A percentile compares a stretch with the other conserved stretches of the same genome.
phyloP scores from a whole-genome alignment of 1,140 invertebrate species.

The Diprion similis region DNA sequence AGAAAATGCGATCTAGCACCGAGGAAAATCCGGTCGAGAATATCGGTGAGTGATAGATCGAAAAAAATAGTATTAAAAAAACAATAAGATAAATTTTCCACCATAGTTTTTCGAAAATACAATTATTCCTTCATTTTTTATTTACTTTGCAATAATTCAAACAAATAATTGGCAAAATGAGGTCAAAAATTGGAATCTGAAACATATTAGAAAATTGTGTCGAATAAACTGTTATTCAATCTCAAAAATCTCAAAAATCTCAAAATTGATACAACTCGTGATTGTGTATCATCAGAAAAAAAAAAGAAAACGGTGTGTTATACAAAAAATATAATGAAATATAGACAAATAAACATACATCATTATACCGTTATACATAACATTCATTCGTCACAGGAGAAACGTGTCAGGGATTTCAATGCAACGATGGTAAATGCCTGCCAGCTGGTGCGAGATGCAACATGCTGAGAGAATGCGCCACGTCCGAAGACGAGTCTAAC shows the following conservation, averaged over 20 bases:
- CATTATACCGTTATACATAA: neutral
- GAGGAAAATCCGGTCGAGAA: constrained; percentile 58
- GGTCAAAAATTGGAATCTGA: constrained; percentile 4
- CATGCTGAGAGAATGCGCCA: constrained; percentile 74
- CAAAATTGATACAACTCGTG: too few species aligned
- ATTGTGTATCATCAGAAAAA: too few species aligned
- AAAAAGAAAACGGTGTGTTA: too few species aligned
- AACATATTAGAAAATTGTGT: too few species aligned
- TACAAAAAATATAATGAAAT: neutral
- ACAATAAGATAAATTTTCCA: too few species aligned
- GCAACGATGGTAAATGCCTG: constrained; percentile 72
- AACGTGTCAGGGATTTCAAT: constrained; percentile 56
- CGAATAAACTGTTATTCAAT: too few species aligned
- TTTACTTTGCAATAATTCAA: too few species aligned
- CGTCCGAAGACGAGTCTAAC: constrained; percentile 74
- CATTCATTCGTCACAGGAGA: constrained; percentile 31
- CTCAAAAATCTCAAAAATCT: too few species aligned
- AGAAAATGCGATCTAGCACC: constrained; percentile 41
- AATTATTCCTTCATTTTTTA: too few species aligned
- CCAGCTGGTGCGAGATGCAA: constrained; percentile 75
- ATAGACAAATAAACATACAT: constrained; percentile 8
- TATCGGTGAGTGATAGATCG: constrained; percentile 13
- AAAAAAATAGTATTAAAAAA: too few species aligned
- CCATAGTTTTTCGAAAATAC: too few species aligned
- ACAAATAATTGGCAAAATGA: too few species aligned